phyloP scores from a whole-genome alignment of 2,888 invertebrate genomes.

The Idaea biselata region DNA sequence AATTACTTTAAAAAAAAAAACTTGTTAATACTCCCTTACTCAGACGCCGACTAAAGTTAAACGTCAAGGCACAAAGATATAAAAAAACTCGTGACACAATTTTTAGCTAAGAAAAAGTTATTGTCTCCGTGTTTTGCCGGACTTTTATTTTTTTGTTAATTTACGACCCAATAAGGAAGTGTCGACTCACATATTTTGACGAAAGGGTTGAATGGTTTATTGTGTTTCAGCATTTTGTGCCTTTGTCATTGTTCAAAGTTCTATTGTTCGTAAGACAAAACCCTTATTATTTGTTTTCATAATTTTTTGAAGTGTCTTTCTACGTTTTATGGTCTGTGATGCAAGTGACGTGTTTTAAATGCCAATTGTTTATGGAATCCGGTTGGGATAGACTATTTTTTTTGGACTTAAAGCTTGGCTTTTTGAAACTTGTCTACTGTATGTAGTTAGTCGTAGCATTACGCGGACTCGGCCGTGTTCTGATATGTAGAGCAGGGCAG shows the following conservation, averaged over 20 bases:
- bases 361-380: conserved; percentile 11
- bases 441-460: no score
- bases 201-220: conserved; percentile 76
- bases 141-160: conserved; percentile 52
- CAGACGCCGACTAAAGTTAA: background rate
- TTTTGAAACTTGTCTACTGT: background rate
- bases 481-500: no score
- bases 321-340: conserved; percentile 25
- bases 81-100: conserved; percentile 30
- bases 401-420: background rate
- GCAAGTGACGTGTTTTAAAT: conserved; percentile 28
- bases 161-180: conserved; percentile 78
- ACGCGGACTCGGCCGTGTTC: no score
- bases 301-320: conserved; percentile 63
- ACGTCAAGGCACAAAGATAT: background rate
- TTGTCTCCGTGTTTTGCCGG: conserved; percentile 42
- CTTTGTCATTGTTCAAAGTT: conserved; percentile 56
- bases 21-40: background rate
- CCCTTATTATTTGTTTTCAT: conserved; percentile 68
- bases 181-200: conserved; percentile 66
- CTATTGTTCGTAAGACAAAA: conserved; percentile 62
- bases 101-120: conserved; percentile 41
- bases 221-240: conserved; percentile 57
- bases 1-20: background rate
- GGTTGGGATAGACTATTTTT: background rate